A percentile compares a stretch with the other conserved stretches of the same genome.
phyloP scores from a whole-genome alignment of 2,888 invertebrate species.

The Perithous albicinctus region DNA sequence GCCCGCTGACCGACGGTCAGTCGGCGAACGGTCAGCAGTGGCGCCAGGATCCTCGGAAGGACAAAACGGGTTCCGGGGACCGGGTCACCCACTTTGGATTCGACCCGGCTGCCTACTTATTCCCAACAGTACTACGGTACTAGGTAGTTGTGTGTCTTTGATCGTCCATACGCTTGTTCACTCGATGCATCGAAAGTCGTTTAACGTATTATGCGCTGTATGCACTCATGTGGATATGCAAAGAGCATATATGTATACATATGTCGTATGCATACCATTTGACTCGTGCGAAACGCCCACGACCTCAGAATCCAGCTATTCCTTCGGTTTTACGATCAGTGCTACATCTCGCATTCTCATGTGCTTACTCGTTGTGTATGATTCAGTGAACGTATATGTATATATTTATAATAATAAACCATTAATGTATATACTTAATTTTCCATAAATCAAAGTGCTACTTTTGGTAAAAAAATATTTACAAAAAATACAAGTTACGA shows the following conservation, averaged over 20 bases:
- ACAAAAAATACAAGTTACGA: too few species aligned
- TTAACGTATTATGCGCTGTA: slow-evolving; percentile 56
- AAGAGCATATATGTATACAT: too few species aligned
- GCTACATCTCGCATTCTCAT: slow-evolving; percentile 52
- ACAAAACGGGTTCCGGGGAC: slow-evolving; percentile 82
- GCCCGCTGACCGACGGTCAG: slow-evolving; percentile 44
- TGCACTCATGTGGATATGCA: neutral
- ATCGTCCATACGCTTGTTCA: slow-evolving; percentile 24
- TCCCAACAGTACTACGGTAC: slow-evolving; percentile 64
- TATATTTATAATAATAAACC: too few species aligned
- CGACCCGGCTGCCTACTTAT: slow-evolving; percentile 76
- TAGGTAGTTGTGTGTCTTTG: slow-evolving; percentile 19
- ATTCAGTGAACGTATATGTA: slow-evolving; percentile 15
- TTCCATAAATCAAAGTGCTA: too few species aligned
- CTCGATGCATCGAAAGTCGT: slow-evolving; percentile 61
- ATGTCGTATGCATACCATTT: slow-evolving; percentile 25
- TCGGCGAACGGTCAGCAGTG: slow-evolving; percentile 29
- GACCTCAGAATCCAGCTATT: slow-evolving; percentile 58
- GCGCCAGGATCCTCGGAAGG: slow-evolving; percentile 71
- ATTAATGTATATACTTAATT: too few species aligned
- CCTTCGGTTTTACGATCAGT: slow-evolving; percentile 56
- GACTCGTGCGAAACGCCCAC: slow-evolving; percentile 59
- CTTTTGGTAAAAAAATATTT: too few species aligned
- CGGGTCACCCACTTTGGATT: slow-evolving; percentile 81
- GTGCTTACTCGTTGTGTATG: slow-evolving; percentile 13